These are phyloP conservation scores for Oenanthe melanoleuca DNA, from an alignment of 2,113 vertebrate species.

Conservation along the genomic window DNA sequence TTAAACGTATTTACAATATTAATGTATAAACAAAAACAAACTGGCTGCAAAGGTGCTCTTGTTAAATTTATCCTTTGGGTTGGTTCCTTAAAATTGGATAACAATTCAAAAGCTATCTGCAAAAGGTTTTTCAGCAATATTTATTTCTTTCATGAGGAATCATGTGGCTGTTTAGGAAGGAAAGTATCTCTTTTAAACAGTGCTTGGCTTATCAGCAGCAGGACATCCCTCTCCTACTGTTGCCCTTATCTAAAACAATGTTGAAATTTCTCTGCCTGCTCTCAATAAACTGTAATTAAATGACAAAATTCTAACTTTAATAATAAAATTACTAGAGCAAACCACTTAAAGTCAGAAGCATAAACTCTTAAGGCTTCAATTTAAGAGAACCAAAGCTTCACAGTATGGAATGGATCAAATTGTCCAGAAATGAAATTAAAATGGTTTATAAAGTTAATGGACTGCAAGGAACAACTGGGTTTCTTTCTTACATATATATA, in stretches of 20 bases:
- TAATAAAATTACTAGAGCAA: neutral
- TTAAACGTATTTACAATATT: neutral
- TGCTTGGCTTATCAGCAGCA: neutral
- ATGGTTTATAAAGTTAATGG: neutral
- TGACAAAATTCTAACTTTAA: neutral
- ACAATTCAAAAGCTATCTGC: neutral
- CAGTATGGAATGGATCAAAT: neutral
- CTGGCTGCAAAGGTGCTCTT: neutral
- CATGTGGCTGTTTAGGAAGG: neutral
- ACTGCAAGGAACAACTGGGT: neutral
- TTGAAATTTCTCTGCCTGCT: neutral
- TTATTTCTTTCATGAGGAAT: neutral
- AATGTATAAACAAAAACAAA: conserved; percentile 20
- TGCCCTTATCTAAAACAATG: neutral
- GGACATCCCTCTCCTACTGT: neutral
- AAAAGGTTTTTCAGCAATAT: neutral
- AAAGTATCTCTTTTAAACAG: neutral
- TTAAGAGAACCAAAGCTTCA: neutral
- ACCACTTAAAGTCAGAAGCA: neutral
- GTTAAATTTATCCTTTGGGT: conserved; percentile 22
- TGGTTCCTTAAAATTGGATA: neutral
- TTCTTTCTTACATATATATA: neutral
- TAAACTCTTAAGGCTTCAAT: neutral
- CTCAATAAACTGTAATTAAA: neutral
- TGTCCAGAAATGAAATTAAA: neutral